These are phyloP conservation scores for Phocides pigmalion DNA, from an alignment of 1,140 invertebrate genomes.

Conservation along the genomic window DNA sequence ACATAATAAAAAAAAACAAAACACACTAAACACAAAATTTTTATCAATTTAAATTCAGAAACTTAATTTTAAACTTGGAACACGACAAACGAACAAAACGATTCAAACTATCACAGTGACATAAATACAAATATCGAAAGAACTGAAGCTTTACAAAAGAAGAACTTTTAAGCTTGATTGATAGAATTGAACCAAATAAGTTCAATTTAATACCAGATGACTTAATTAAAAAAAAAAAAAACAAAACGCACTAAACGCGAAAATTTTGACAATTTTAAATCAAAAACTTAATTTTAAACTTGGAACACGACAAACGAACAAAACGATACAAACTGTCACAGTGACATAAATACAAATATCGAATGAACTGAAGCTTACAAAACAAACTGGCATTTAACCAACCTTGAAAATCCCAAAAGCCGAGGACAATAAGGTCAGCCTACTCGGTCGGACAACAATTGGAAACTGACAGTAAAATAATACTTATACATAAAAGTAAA, in stretches of 20 bases:
- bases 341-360: background rate
- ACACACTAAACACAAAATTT: too few relatives aligned
- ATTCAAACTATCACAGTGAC: slow-evolving; percentile 6
- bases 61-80: too few relatives aligned
- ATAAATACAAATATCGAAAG: background rate
- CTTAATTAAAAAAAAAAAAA: background rate
- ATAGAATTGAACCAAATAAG: too few relatives aligned
- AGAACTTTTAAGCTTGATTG: too few relatives aligned
- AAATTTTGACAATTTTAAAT: too few relatives aligned
- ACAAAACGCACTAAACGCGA: too few relatives aligned
- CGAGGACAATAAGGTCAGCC: background rate
- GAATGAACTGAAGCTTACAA: background rate
- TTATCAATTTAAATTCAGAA: too few relatives aligned
- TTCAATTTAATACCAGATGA: too few relatives aligned
- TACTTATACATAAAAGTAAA: slow-evolving; percentile 46
- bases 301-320: too few relatives aligned
- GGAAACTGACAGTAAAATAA: slow-evolving; percentile 39
- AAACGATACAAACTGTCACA: slow-evolving; percentile 13
- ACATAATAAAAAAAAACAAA: background rate
- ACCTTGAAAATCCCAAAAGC: slow-evolving; percentile 9
- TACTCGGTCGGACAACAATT: slow-evolving; percentile 27
- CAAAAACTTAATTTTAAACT: too few relatives aligned
- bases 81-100: too few relatives aligned
- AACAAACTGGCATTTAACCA: slow-evolving; percentile 11
- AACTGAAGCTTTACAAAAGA: background rate